Evolutionary conservation across 2,888 invertebrate species (phyloP).

Genomic region (Nemapogon koenigi): DNA sequence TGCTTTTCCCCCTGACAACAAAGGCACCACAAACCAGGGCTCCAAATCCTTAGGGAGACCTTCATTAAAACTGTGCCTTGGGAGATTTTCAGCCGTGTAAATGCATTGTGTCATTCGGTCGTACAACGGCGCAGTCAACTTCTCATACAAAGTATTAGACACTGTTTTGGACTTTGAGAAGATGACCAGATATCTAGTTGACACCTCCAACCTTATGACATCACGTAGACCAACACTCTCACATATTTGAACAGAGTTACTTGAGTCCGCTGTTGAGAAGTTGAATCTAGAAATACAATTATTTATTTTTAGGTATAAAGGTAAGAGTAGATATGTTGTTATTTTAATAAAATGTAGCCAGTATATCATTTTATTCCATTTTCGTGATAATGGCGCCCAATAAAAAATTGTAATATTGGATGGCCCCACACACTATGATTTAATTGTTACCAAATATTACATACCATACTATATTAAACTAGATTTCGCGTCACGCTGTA

Average conservation of each 20-base stretch:
- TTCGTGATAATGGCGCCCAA: no score
- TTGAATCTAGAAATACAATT: slow-evolving; percentile 71
- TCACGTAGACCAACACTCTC: slow-evolving; percentile 79
- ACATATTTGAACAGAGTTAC: slow-evolving; percentile 95
- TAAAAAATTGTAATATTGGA: no score
- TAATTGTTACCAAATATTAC: no score
- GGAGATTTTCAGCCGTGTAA: slow-evolving; percentile 72
- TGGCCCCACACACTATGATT: no score
- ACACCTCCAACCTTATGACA: slow-evolving; percentile 82
- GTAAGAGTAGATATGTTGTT: no score
- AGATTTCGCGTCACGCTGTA: no score
- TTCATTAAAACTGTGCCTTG: slow-evolving; percentile 71
- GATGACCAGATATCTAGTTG: slow-evolving; percentile 75
- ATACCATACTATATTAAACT: no score
- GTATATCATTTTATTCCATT: no score
- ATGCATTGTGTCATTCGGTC: slow-evolving; percentile 95
- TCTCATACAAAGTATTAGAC: slow-evolving; percentile 36
- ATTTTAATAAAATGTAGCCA: no score
- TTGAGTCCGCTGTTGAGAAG: slow-evolving; percentile 95
- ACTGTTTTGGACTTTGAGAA: slow-evolving; percentile 42
- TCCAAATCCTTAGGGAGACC: slow-evolving; percentile 68
- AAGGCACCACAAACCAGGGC: slow-evolving; percentile 83
- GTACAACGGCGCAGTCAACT: slow-evolving; percentile 70
- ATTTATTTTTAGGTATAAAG: no score
- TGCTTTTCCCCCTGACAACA: slow-evolving; percentile 75